Conservation (phyloP, 2,113 vertebrate species). For the Mormyrus iriodes region DNA sequence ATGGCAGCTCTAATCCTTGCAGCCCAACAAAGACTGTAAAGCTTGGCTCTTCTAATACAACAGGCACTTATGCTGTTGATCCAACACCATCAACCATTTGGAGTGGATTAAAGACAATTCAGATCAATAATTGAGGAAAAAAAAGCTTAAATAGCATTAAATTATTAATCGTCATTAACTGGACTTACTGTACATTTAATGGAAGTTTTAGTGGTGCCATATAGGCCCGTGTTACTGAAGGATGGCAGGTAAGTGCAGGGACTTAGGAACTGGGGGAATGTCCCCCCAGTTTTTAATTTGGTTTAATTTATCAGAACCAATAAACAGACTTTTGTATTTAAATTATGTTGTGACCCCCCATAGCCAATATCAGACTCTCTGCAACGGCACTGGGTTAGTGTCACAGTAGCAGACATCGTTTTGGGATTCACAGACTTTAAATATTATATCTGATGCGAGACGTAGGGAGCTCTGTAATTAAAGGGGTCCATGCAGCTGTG, state of each 20-base stretch:
- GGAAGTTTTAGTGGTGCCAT: neutral
- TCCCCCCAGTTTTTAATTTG: neutral
- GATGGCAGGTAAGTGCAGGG: neutral
- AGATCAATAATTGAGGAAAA: neutral
- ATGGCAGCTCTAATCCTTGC: neutral
- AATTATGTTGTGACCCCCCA: neutral
- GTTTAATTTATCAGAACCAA: neutral
- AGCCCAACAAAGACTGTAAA: neutral
- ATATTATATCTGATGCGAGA: neutral
- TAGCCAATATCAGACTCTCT: neutral
- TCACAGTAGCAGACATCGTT: neutral
- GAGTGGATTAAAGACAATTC: conserved; percentile 8
- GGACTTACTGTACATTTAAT: neutral
- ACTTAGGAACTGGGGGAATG: neutral
- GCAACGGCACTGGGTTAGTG: neutral
- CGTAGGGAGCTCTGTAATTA: neutral
- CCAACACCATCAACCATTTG: neutral
- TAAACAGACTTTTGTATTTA: neutral
- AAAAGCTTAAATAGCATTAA: neutral
- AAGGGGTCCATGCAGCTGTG: neutral
- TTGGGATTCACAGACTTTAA: neutral
- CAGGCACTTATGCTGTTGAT: conserved; percentile 1
- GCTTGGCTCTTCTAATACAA: neutral
- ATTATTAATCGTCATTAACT: conserved; percentile 2
- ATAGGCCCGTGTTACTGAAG: neutral